Conservation (phyloP, 2,797 vertebrate genomes). For the Naso thynnoides region DNA sequence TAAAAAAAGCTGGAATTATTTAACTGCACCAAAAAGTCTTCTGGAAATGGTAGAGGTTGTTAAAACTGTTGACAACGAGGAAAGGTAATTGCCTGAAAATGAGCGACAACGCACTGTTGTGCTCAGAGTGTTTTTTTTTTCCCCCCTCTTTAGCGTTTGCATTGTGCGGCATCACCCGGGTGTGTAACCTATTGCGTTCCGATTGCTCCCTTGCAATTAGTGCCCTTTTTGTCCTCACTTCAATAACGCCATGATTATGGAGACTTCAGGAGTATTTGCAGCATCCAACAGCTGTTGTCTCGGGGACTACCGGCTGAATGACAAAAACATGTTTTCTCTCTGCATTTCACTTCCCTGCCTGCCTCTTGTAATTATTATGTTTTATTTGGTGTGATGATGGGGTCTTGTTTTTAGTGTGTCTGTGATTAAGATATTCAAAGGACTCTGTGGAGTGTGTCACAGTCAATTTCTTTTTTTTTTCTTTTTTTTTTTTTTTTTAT, state of each 20-base stretch:
- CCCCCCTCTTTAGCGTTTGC: constrained; percentile 84
- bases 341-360: constrained; percentile 94
- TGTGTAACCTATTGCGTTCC: constrained; percentile 99
- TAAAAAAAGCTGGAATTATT: constrained; percentile 99
- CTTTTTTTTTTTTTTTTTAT: too few species aligned
- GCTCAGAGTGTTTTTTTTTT: constrained; percentile 90
- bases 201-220: constrained; percentile 99
- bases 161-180: constrained; percentile 98
- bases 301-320: constrained; percentile 99
- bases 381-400: constrained; percentile 89
- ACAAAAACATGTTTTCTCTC: constrained; percentile 99
- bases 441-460: constrained; percentile 86
- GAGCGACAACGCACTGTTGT: constrained; percentile 98
- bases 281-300: constrained; percentile 99
- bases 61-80: constrained; percentile 99
- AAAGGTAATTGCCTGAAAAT: constrained; percentile 99
- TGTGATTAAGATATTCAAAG: constrained; percentile 99
- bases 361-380: constrained; percentile 91
- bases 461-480: constrained; percentile 79
- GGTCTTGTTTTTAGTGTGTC: constrained; percentile 99
- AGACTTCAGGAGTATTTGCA: constrained; percentile 99
- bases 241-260: constrained; percentile 99
- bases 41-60: constrained; percentile 99
- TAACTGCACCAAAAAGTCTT: constrained; percentile 97
- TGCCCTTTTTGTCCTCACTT: constrained; percentile 99